A percentile compares a stretch with the other conserved stretches of the same genome.
phyloP scores from a whole-genome alignment of 2,797 vertebrate species.

The Leuciscus waleckii region DNA sequence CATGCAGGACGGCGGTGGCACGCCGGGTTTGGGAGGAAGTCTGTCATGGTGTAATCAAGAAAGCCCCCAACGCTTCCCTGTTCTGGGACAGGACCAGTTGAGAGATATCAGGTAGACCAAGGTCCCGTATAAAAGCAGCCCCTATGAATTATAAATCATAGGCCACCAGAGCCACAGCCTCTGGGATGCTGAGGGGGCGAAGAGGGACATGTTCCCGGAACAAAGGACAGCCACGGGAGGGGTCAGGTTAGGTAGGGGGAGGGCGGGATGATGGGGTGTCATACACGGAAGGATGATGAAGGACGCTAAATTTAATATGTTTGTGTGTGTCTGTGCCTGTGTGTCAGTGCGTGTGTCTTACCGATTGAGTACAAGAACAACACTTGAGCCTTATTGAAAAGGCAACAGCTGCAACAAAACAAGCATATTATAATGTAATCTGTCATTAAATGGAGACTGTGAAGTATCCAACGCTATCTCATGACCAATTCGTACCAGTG shows the following conservation, averaged over 20 bases:
- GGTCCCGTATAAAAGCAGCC: constrained; percentile 87
- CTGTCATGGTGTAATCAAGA: constrained; percentile 77
- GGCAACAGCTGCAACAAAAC: background rate
- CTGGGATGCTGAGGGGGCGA: constrained; percentile 80
- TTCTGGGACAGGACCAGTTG: constrained; percentile 79
- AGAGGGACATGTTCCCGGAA: constrained; percentile 83
- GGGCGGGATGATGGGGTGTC: constrained; percentile 53
- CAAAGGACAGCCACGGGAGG: constrained; percentile 77
- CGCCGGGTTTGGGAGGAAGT: constrained; percentile 75
- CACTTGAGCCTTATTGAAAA: background rate
- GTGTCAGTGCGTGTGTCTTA: background rate
- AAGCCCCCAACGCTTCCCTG: constrained; percentile 60
- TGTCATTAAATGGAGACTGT: background rate
- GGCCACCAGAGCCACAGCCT: constrained; percentile 86
- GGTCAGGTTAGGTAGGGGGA: constrained; percentile 58
- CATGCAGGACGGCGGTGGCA: constrained; percentile 68
- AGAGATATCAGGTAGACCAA: constrained; percentile 85
- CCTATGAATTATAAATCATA: constrained; percentile 90
- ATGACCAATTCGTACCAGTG: too few relatives aligned
- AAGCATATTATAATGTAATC: background rate
- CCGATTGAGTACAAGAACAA: background rate
- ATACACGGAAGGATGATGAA: constrained; percentile 68
- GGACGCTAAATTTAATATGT: constrained; percentile 56
- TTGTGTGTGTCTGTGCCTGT: constrained; percentile 29
- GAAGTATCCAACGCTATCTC: too few relatives aligned